Percentiles rank a stretch among this genome's conserved stretches.
These are phyloP conservation scores for Hydractinia echinata DNA, from an alignment of 30 jellyfish, hydroid and myxozoan genomes.

Conservation along the genomic window DNA sequence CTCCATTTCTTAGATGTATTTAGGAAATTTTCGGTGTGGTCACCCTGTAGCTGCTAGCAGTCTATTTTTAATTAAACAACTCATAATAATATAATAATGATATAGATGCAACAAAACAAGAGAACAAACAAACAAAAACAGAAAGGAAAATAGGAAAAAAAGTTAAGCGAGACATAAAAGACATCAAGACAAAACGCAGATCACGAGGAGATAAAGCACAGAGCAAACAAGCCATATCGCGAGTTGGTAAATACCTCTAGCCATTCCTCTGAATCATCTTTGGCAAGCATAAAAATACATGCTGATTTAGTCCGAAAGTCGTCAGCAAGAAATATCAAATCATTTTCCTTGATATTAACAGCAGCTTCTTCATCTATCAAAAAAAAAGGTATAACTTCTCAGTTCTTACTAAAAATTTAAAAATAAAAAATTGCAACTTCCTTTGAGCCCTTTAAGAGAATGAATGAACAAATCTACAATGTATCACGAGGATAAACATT, in stretches of 20 bases:
- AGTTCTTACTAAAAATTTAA: neutral
- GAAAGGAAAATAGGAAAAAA: neutral
- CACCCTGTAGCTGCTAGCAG: too few species aligned
- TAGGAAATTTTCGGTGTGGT: too few species aligned
- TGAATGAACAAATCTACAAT: too few species aligned
- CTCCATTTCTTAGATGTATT: too few species aligned
- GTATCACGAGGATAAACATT: too few species aligned
- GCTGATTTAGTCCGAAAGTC: constrained; percentile 27
- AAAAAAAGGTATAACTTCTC: neutral
- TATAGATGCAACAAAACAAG: too few species aligned
- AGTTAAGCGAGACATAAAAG: neutral
- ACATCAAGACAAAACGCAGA: neutral
- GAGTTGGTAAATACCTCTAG: constrained; percentile 18
- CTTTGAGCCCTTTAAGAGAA: too few species aligned
- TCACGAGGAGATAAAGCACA: neutral
- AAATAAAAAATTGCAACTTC: too few species aligned
- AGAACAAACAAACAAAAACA: neutral
- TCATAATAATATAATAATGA: too few species aligned
- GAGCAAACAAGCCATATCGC: neutral
- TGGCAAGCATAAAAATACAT: constrained; percentile 35
- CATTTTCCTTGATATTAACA: neutral
- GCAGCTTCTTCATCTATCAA: neutral
- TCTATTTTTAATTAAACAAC: too few species aligned
- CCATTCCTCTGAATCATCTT: neutral
- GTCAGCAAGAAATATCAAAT: constrained; percentile 26